These are phyloP conservation scores for Henricia sp. DNA, from an alignment of 53 echinoderm and acorn worm species.

Conservation along the genomic window DNA sequence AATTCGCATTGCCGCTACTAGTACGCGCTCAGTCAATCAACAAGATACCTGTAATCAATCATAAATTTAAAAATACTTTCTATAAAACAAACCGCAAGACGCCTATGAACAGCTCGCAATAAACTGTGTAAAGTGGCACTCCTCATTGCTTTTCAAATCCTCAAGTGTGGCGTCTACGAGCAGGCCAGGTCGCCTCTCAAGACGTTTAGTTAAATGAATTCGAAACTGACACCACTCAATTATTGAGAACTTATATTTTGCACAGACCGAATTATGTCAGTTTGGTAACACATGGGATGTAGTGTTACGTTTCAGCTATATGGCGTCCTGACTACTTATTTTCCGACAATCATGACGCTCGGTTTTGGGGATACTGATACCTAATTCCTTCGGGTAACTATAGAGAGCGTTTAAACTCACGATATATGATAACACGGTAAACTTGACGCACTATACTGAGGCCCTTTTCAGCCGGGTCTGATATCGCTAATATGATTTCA, in stretches of 20 bases:
- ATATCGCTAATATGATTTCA: no score
- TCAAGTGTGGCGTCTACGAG: not conserved
- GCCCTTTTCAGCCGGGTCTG: not conserved
- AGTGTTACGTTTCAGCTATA: constrained; percentile 4
- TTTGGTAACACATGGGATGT: not conserved
- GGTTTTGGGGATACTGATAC: constrained; percentile 25
- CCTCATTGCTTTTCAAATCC: constrained; percentile 3
- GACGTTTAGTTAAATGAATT: not conserved
- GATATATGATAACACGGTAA: not conserved
- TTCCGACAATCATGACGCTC: constrained; percentile 30
- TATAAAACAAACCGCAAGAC: no score
- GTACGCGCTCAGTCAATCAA: no score
- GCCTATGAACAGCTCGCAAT: no score
- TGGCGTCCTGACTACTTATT: not conserved
- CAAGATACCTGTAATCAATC: no score
- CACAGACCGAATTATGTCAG: not conserved
- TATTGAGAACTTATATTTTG: not conserved
- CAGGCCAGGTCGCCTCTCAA: not conserved
- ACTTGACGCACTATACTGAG: not conserved
- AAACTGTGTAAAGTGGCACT: not conserved
- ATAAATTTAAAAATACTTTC: no score
- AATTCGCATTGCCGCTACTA: no score
- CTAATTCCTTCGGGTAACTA: constrained; percentile 15
- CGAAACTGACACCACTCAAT: constrained; percentile 30
- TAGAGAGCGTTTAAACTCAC: constrained; percentile 34